These are phyloP conservation scores for Scomber scombrus DNA, from an alignment of 2,113 vertebrate species.

Conservation along the genomic window DNA sequence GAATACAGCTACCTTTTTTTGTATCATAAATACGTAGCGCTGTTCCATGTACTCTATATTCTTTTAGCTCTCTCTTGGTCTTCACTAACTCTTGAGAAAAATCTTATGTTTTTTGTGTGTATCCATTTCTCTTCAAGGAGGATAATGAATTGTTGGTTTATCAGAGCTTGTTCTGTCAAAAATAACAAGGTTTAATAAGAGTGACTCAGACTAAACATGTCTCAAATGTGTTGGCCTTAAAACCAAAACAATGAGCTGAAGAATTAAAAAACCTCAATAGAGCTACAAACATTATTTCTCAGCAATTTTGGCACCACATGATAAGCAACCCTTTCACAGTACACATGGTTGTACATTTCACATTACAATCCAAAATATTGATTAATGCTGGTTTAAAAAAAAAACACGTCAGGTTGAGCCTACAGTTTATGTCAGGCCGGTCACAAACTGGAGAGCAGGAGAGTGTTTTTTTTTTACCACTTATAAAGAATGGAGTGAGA, in stretches of 20 bases:
- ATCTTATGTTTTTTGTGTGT: too few species aligned
- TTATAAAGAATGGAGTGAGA: constrained; percentile 9
- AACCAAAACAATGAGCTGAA: not conserved
- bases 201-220: not conserved
- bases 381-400: constrained; percentile 15
- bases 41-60: too few species aligned
- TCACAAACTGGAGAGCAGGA: constrained; percentile 15
- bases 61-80: too few species aligned
- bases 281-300: not conserved
- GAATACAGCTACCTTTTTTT: too few species aligned
- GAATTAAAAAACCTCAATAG: not conserved
- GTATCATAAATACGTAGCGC: too few species aligned
- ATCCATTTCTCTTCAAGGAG: too few species aligned
- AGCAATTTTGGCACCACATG: not conserved
- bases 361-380: not conserved
- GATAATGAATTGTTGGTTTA: not conserved
- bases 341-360: not conserved
- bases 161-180: not conserved
- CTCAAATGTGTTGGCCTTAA: not conserved
- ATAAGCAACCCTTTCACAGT: not conserved
- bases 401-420: not conserved
- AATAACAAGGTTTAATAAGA: not conserved
- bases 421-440: not conserved
- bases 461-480: not conserved
- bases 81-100: too few species aligned